These are phyloP conservation scores for Doris montereyensis DNA, from an alignment of 2,888 invertebrate genomes.

Conservation along the genomic window DNA sequence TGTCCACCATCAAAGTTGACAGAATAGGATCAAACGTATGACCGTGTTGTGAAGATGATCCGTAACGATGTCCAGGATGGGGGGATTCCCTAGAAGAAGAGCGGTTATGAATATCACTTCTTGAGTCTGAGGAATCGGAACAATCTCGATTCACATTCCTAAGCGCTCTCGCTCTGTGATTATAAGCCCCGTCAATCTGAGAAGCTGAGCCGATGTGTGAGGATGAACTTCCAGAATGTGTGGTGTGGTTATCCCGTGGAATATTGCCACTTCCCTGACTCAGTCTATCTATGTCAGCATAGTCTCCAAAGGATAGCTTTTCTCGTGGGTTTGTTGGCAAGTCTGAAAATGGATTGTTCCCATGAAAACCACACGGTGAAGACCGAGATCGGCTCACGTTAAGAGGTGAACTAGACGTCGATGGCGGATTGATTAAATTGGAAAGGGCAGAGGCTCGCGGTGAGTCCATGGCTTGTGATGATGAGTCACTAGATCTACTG, in stretches of 20 bases:
- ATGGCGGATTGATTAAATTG: neutral
- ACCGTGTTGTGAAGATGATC: neutral
- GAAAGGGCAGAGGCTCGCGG: neutral
- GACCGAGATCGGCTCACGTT: conserved; percentile 26
- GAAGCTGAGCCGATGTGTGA: conserved; percentile 41
- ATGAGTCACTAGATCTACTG: conserved; percentile 32
- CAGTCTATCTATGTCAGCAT: conserved; percentile 32
- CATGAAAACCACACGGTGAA: conserved; percentile 42
- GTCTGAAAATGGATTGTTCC: conserved; percentile 32
- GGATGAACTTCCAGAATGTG: conserved; percentile 34
- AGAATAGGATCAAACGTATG: neutral
- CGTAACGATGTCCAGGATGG: neutral
- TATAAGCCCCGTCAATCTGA: conserved; percentile 4
- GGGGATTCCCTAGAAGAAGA: conserved; percentile 30
- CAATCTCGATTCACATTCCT: neutral
- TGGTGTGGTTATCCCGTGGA: conserved; percentile 28
- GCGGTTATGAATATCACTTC: conserved; percentile 25
- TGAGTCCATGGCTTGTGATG: conserved; percentile 23
- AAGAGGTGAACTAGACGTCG: neutral
- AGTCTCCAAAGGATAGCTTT: conserved; percentile 32
- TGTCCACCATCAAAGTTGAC: conserved; percentile 1
- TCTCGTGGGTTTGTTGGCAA: conserved; percentile 25
- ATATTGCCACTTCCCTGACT: conserved; percentile 1
- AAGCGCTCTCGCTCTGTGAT: neutral
- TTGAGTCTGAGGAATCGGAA: conserved; percentile 38